Evolutionary conservation across 2,113 vertebrate species (phyloP).

Genomic region (Brachyistius frenatus): DNA sequence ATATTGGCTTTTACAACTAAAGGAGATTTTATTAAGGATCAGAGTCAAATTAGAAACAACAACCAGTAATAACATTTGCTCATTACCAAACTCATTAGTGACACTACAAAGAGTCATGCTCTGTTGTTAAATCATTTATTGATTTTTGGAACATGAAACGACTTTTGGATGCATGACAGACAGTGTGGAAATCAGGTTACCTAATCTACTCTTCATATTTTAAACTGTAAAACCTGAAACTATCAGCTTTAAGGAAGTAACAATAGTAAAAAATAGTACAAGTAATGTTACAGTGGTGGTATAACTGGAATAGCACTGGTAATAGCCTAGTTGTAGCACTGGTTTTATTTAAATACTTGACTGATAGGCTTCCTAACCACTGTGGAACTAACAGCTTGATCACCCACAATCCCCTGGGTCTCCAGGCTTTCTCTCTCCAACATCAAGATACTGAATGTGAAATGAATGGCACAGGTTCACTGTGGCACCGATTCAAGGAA

Average conservation of each 20-base stretch:
- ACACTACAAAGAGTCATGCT: too few species aligned
- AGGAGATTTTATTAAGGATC: too few species aligned
- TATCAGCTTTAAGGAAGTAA: too few species aligned
- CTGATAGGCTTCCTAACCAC: conserved; percentile 40
- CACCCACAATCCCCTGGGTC: conserved; percentile 62
- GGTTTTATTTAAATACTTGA: conserved; percentile 46
- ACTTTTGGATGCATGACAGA: too few species aligned
- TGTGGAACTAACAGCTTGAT: conserved; percentile 53
- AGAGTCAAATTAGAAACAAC: too few species aligned
- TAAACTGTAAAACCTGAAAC: too few species aligned
- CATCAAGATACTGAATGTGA: conserved; percentile 41
- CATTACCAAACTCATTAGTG: too few species aligned
- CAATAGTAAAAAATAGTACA: not conserved
- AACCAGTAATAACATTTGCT: too few species aligned
- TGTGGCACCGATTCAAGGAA: conserved; percentile 24
- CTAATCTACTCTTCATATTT: not conserved
- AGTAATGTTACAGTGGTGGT: not conserved
- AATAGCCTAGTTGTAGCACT: not conserved
- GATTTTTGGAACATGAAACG: not conserved
- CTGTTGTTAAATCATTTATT: too few species aligned
- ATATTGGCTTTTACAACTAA: too few species aligned
- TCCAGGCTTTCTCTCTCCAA: conserved; percentile 43
- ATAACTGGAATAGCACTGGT: conserved; percentile 23
- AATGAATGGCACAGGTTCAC: conserved; percentile 29
- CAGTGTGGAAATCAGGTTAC: not conserved